Conservation (phyloP, 2,888 invertebrate genomes). For the Brachyopa scutellaris region DNA sequence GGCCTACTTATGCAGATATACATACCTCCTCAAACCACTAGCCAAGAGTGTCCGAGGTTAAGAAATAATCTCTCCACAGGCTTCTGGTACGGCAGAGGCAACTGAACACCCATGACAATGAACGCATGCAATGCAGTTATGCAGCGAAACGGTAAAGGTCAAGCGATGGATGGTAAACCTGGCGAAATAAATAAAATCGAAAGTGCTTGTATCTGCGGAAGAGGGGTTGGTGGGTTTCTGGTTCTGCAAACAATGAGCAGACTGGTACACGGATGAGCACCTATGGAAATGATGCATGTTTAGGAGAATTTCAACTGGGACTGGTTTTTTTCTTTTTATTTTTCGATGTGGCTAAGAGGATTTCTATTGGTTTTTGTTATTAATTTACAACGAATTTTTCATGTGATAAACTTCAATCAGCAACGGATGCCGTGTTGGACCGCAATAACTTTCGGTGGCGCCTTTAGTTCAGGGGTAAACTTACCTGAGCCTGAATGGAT, state of each 20-base stretch:
- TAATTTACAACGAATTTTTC: conserved; percentile 28
- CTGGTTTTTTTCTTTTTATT: too few species aligned
- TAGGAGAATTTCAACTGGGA: not conserved
- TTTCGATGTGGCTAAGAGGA: conserved; percentile 7
- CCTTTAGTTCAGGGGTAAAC: too few species aligned
- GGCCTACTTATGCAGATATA: conserved; percentile 12
- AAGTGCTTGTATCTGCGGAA: conserved; percentile 27
- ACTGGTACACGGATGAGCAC: too few species aligned
- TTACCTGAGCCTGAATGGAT: too few species aligned
- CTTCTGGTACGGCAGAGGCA: not conserved
- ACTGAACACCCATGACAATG: conserved; percentile 25
- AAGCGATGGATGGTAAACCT: conserved; percentile 11
- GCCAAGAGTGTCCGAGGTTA: not conserved
- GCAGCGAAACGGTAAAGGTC: conserved; percentile 35
- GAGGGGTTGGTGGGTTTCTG: not conserved
- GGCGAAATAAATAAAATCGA: conserved; percentile 33
- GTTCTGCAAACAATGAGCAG: not conserved
- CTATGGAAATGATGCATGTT: not conserved
- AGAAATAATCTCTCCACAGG: not conserved
- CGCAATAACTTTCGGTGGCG: too few species aligned
- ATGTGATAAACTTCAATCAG: conserved; percentile 5
- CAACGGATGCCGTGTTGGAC: conserved; percentile 24
- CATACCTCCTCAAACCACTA: not conserved
- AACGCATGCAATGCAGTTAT: conserved; percentile 7
- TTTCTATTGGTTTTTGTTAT: not conserved